These are phyloP conservation scores for Drosophila arizonae DNA, from an alignment of 1,140 invertebrate genomes.

Conservation along the genomic window DNA sequence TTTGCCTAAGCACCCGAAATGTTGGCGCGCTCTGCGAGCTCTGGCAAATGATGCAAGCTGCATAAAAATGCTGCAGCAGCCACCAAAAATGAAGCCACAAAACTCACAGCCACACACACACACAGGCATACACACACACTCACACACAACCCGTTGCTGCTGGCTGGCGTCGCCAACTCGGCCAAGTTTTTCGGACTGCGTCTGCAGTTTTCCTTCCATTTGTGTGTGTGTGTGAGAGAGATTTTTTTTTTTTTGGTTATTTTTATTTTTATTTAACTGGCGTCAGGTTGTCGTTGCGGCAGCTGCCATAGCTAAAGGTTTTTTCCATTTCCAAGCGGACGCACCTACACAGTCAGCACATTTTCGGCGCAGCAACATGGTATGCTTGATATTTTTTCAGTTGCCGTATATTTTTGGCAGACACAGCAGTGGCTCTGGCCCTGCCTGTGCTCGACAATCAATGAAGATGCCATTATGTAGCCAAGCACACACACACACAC, in stretches of 20 bases:
- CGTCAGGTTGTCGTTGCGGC: constrained; percentile 73
- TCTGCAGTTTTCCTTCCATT: constrained; percentile 45
- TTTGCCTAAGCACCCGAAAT: constrained; percentile 48
- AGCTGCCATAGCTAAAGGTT: constrained; percentile 41
- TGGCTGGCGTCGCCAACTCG: constrained; percentile 62
- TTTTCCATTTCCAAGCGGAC: constrained; percentile 66
- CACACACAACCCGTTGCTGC: constrained; percentile 36
- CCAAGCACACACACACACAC: constrained; percentile 17
- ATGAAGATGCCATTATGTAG: constrained; percentile 47
- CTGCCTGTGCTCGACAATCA: constrained; percentile 37
- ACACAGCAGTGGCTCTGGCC: constrained; percentile 36
- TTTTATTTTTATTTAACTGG: constrained; percentile 41
- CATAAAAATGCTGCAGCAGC: constrained; percentile 35
- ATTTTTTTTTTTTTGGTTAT: constrained; percentile 20
- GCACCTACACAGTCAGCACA: constrained; percentile 73
- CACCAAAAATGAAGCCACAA: neutral
- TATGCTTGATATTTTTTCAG: constrained; percentile 39
- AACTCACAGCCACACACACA: neutral
- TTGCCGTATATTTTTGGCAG: constrained; percentile 46
- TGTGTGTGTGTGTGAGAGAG: too few species aligned
- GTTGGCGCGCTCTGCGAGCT: constrained; percentile 11
- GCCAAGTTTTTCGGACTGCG: constrained; percentile 65
- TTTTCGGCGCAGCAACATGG: constrained; percentile 57
- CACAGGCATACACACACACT: neutral
- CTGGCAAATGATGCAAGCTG: constrained; percentile 45